Base-by-base conservation (phyloP, 2,113 vertebrate species). In the Cyprinodon variegatus region DNA sequence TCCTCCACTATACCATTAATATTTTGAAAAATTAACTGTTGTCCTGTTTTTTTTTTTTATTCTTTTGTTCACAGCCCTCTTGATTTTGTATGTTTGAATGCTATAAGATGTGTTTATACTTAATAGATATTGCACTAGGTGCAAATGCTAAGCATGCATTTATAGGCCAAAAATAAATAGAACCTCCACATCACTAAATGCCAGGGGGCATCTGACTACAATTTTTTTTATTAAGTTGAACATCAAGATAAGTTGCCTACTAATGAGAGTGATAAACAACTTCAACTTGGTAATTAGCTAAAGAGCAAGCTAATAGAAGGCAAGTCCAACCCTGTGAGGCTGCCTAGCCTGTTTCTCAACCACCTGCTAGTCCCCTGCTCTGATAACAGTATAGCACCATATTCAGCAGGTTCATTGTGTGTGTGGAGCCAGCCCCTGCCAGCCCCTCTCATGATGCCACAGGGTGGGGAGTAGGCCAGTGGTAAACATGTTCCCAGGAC, bases 361-460 rank as follows among this genome's bases (percentile, higher is more conserved):
- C 40, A 11, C 65, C 70, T 67, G 61, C 73, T 75, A 85, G 83
- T 79, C 82, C 69, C 77, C 12, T 15, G 72, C 78, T 48, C 65
- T 61, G 72, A 90, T 82, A 73, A 77, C 79, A 53, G 22, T 69
- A 89, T 90, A 89, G 86, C 72, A 84, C 87, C 45, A 66, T 91
- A 86, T 94, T 95, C 93, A 94, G 94, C 94, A 94, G 89, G 93
- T 94, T 94, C 85, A 94, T 94, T 95, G 94, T 94, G 90, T 93
- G 72, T 46, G 20, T 38, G 17, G 1, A 78, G 70, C 72, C 82
- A 65, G 38, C 65, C 61, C 50, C 57, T 22, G 41, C 57, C 64
- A 59, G 73, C 72, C 66, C 78, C 85, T 75, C 88, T 84, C 77
- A 88, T 85, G 87, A 83, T 81, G 78, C 81, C 83, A 86, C 85